phyloP scores from a whole-genome alignment of 2,797 vertebrate genomes.

The Melopsittacus undulatus region DNA sequence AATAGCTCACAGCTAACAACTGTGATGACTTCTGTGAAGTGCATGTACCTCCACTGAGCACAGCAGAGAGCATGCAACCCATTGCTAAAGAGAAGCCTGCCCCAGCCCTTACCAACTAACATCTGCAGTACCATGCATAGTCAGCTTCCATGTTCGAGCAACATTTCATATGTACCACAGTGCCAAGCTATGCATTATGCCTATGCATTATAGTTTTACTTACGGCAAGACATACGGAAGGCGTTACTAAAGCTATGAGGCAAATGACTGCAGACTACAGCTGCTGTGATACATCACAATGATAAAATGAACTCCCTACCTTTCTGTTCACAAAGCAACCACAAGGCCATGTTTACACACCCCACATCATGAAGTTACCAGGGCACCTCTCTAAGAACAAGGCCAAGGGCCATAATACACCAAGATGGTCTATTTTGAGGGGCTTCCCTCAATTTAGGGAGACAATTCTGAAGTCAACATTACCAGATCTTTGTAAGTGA shows the following conservation, averaged over 20 bases:
- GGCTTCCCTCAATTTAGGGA: not conserved
- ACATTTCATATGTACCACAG: accelerated
- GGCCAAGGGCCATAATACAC: not conserved
- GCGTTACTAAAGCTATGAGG: not conserved
- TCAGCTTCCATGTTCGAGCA: accelerated
- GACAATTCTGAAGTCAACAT: not conserved
- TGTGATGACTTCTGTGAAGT: not conserved
- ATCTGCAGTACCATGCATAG: accelerated
- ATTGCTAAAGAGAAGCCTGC: not conserved
- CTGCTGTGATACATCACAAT: accelerated
- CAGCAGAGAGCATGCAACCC: not conserved
- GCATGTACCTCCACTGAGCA: accelerated
- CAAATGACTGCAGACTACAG: not conserved
- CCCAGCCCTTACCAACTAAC: not conserved
- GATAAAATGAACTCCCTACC: not conserved
- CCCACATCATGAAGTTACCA: not conserved
- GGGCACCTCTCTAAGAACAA: not conserved
- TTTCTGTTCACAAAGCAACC: not conserved
- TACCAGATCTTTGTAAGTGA: not conserved
- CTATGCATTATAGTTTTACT: accelerated
- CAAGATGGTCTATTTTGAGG: not conserved
- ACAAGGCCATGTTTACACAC: not conserved
- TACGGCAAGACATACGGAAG: not conserved
- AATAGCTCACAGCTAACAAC: not conserved
- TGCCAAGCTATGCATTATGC: not conserved